Evolutionary conservation across 2,113 vertebrate genomes (phyloP).

Genomic region (Eupsittula cactorum): DNA sequence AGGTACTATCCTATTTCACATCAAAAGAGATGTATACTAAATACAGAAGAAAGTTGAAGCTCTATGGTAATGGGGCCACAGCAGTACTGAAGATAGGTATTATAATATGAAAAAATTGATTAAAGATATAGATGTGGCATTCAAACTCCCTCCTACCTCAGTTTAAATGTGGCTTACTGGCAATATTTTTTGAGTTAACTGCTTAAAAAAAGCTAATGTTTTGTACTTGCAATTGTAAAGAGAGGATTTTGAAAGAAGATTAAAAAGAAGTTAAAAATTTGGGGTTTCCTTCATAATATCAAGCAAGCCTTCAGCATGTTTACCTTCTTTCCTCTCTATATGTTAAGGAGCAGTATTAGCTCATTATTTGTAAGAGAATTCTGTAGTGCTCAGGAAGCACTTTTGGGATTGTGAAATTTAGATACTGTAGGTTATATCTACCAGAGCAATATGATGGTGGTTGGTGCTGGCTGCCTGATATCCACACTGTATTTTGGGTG

Average conservation of each 20-base stretch:
- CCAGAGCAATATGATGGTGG: neutral
- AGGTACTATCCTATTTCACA: neutral
- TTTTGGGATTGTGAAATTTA: neutral
- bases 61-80: neutral
- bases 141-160: neutral
- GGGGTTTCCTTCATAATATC: neutral
- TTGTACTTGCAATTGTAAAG: neutral
- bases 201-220: neutral
- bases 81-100: neutral
- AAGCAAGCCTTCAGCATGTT: neutral
- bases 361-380: neutral
- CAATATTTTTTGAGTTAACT: neutral
- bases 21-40: neutral
- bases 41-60: neutral
- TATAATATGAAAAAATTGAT: neutral
- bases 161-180: neutral
- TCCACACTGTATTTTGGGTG: neutral
- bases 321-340: neutral
- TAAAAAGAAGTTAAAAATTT: neutral
- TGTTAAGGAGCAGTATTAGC: neutral
- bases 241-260: neutral
- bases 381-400: neutral
- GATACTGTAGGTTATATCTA: neutral
- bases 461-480: neutral
- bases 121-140: rapidly evolving